These are phyloP conservation scores for Brachionus sp. DNA, from an alignment of 1,140 invertebrate species.

Conservation along the genomic window DNA sequence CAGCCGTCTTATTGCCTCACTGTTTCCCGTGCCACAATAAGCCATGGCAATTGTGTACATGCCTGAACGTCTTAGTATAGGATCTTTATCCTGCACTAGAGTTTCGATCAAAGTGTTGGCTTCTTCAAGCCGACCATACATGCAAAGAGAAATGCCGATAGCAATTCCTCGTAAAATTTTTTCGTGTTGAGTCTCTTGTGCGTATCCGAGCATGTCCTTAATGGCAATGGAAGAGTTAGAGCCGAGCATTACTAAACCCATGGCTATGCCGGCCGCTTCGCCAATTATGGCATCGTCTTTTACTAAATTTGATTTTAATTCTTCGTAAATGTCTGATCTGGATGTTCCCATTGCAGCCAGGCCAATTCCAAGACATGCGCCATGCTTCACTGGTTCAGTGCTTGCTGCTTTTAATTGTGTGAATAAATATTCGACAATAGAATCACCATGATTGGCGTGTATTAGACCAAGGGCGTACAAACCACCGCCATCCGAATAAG, in stretches of 20 bases:
- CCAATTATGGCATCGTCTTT: constrained; percentile 94
- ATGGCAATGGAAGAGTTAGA: constrained; percentile 81
- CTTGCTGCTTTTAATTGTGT: constrained; percentile 88
- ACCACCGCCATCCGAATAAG: constrained; percentile 96
- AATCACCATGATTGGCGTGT: constrained; percentile 92
- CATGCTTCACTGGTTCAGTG: constrained; percentile 84
- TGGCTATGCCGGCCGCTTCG: constrained; percentile 93
- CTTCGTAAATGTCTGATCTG: constrained; percentile 73
- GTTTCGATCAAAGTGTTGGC: constrained; percentile 87
- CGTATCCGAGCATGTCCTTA: constrained; percentile 80
- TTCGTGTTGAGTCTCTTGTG: constrained; percentile 87
- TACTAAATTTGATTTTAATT: constrained; percentile 91
- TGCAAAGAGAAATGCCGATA: constrained; percentile 88
- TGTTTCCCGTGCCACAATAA: constrained; percentile 95
- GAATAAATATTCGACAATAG: constrained; percentile 90
- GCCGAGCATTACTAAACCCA: constrained; percentile 97
- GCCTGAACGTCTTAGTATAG: constrained; percentile 69
- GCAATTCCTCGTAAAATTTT: constrained; percentile 93
- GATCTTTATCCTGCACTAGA: constrained; percentile 67
- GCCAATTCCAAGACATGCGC: constrained; percentile 91
- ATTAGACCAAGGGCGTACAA: constrained; percentile 95
- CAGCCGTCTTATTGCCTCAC: constrained; percentile 86
- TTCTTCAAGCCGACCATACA: constrained; percentile 93
- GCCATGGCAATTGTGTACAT: constrained; percentile 98
- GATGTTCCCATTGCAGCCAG: constrained; percentile 95